phyloP scores from a whole-genome alignment of 2,113 vertebrate species.

The Chaetops frenatus region DNA sequence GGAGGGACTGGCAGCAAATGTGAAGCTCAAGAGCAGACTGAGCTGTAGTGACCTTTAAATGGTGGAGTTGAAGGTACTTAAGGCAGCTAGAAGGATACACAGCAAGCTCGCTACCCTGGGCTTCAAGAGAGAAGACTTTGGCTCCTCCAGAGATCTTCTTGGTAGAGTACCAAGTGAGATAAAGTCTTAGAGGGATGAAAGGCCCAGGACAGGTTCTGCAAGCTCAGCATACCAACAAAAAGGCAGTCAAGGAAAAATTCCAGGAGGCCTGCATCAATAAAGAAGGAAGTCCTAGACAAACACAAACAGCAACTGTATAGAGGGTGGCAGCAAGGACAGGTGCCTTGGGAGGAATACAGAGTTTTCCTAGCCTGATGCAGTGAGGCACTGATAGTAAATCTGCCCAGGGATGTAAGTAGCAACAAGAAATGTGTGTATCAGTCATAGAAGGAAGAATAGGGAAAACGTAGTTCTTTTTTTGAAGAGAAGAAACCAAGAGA shows the following conservation, averaged over 20 bases:
- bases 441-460: not conserved
- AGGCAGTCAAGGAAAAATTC: not conserved
- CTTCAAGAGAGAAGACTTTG: not conserved
- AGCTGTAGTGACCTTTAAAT: not conserved
- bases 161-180: not conserved
- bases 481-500: no score
- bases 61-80: not conserved
- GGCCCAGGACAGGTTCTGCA: no score
- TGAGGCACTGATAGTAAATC: not conserved
- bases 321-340: not conserved
- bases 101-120: not conserved
- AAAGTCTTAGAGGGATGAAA: not conserved
- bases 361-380: not conserved
- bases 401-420: not conserved
- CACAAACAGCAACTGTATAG: not conserved
- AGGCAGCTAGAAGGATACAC: no score
- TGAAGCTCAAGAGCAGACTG: not conserved
- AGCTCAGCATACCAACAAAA: not conserved
- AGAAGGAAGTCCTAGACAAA: not conserved
- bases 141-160: not conserved
- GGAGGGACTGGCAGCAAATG: rapidly evolving
- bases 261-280: not conserved
- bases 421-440: not conserved
- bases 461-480: not conserved
- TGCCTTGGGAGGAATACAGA: not conserved